Conservation (phyloP, 2,888 invertebrate species). For the Gortyna flavago region DNA sequence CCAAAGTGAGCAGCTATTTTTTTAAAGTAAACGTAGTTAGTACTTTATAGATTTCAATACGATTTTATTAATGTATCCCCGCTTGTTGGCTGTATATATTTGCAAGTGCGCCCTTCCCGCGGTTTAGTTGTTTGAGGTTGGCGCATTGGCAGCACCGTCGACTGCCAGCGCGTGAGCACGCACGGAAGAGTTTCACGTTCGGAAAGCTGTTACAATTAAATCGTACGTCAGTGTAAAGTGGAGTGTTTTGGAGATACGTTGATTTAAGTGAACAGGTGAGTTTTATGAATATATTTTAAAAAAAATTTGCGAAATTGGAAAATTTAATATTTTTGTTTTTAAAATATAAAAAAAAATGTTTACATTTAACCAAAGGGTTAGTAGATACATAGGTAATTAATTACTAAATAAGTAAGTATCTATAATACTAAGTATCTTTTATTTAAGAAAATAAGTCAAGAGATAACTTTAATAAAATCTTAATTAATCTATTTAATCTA, state of each 20-base stretch:
- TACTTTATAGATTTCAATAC: conserved; percentile 26
- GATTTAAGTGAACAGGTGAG: conserved; percentile 43
- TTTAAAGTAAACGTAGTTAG: not conserved
- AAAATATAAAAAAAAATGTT: too few species aligned
- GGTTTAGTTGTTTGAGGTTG: conserved; percentile 74
- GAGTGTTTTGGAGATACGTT: conserved; percentile 45
- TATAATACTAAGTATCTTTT: too few species aligned
- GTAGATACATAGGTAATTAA: too few species aligned
- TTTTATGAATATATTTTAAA: not conserved
- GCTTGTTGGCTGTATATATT: conserved; percentile 74
- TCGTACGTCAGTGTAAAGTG: conserved; percentile 46
- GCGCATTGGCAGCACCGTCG: conserved; percentile 64
- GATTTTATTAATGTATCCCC: conserved; percentile 68
- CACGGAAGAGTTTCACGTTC: conserved; percentile 52
- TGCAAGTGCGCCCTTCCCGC: conserved; percentile 74
- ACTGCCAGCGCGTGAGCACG: conserved; percentile 70
- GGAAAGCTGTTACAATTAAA: conserved; percentile 45
- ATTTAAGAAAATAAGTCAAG: not conserved
- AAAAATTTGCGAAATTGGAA: too few species aligned
- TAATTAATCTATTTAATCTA: conserved; percentile 4
- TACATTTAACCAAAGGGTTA: not conserved
- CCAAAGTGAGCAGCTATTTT: not conserved
- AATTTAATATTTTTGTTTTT: not conserved
- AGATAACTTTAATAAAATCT: not conserved
- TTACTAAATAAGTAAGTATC: not conserved